phyloP scores from a whole-genome alignment of 2,888 invertebrate genomes.

The Germaria angustata region DNA sequence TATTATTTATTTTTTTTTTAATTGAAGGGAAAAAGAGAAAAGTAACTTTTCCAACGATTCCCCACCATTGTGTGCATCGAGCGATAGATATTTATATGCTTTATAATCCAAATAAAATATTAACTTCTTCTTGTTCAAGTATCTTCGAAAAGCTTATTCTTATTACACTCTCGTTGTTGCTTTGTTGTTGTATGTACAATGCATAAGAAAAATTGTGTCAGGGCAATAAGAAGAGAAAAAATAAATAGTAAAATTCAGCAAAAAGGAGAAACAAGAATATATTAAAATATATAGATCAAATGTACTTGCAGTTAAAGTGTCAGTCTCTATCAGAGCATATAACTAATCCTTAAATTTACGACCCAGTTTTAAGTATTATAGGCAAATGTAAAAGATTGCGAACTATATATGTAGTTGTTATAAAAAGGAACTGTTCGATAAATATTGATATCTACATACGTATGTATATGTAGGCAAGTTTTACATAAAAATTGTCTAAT shows the following conservation, averaged over 20 bases:
- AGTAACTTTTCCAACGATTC: no score
- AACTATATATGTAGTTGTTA: conserved; percentile 12
- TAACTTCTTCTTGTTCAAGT: not conserved
- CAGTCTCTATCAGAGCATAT: conserved; percentile 55
- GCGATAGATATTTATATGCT: no score
- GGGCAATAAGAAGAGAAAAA: conserved; percentile 40
- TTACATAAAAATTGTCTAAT: no score
- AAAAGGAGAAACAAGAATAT: not conserved
- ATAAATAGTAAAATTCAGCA: conserved; percentile 17
- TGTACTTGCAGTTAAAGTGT: conserved; percentile 53
- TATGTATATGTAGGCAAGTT: not conserved
- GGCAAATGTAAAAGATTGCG: conserved; percentile 21
- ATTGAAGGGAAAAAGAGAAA: no score
- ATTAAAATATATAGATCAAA: not conserved
- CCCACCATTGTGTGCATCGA: no score
- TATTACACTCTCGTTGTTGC: conserved; percentile 4
- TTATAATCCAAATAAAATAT: not conserved
- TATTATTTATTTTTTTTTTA: no score
- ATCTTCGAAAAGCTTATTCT: conserved; percentile 27
- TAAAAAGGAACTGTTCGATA: conserved; percentile 15
- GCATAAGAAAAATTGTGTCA: conserved; percentile 46
- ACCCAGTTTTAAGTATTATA: conserved; percentile 37
- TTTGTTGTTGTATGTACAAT: conserved; percentile 11
- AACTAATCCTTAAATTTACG: conserved; percentile 63
- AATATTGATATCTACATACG: not conserved